These are phyloP conservation scores for Drosophila acutilabella DNA, from an alignment of 2,888 invertebrate genomes.

Conservation along the genomic window DNA sequence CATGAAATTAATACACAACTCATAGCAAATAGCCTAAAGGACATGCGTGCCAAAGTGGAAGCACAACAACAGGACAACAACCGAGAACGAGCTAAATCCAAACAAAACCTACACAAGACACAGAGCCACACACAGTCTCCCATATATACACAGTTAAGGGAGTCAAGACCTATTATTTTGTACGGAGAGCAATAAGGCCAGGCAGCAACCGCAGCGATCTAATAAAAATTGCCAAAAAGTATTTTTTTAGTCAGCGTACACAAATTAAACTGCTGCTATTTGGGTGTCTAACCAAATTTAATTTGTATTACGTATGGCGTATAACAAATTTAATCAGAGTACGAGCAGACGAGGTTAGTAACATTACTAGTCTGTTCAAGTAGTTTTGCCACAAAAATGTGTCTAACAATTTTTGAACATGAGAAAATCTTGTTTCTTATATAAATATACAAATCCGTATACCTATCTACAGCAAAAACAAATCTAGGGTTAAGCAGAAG, in stretches of 20 bases:
- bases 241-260: constrained; percentile 47
- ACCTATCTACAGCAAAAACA: no score
- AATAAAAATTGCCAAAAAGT: constrained; percentile 61
- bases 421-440: not conserved
- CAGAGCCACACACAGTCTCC: not conserved
- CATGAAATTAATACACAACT: constrained; percentile 68
- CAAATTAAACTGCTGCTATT: constrained; percentile 28
- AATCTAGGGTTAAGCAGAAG: no score
- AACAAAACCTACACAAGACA: not conserved
- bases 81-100: not conserved
- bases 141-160: not conserved
- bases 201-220: constrained; percentile 49
- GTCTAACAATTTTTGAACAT: constrained; percentile 1
- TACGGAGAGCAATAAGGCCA: constrained; percentile 39
- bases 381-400: not conserved
- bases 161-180: constrained; percentile 48
- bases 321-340: constrained; percentile 53
- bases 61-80: constrained; percentile 16
- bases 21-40: constrained; percentile 59
- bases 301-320: constrained; percentile 60
- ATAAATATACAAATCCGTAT: no score
- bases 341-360: constrained; percentile 9
- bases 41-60: constrained; percentile 48
- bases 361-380: not conserved
- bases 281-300: constrained; percentile 46